A percentile compares a stretch with the other conserved stretches of the same genome.
Evolutionary conservation across 2,888 invertebrate genomes (phyloP).

Genomic region (Cheilosia variabilis): DNA sequence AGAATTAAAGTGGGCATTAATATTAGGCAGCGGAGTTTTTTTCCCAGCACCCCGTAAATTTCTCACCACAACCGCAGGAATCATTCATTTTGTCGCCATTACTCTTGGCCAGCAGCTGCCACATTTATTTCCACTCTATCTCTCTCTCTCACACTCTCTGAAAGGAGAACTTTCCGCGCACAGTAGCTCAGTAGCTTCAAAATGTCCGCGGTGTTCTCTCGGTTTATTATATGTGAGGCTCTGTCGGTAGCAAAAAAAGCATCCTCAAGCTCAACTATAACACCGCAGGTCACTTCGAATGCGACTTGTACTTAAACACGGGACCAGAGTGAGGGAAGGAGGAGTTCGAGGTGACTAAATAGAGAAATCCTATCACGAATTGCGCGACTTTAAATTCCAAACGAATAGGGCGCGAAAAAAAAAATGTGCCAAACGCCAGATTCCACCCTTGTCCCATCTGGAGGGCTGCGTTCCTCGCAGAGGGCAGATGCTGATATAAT

Average conservation of each 20-base stretch:
- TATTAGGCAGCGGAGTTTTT: slow-evolving; percentile 62
- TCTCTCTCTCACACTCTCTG: no score
- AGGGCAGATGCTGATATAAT: slow-evolving; percentile 71
- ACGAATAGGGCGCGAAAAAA: slow-evolving; percentile 8
- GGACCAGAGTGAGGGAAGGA: neutral
- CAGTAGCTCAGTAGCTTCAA: slow-evolving; percentile 45
- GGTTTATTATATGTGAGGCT: neutral
- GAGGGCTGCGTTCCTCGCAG: slow-evolving; percentile 35
- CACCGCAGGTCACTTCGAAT: slow-evolving; percentile 40
- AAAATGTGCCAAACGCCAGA: slow-evolving; percentile 3
- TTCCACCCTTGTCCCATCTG: slow-evolving; percentile 45
- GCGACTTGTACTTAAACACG: slow-evolving; percentile 4
- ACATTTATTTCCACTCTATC: slow-evolving; percentile 61
- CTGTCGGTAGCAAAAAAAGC: neutral
- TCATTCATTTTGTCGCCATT: slow-evolving; percentile 73
- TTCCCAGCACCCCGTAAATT: slow-evolving; percentile 55
- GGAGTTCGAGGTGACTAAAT: slow-evolving; percentile 2
- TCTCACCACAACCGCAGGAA: slow-evolving; percentile 52
- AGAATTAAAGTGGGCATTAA: slow-evolving; percentile 72
- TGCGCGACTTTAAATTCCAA: slow-evolving; percentile 50
- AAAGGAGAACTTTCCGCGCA: slow-evolving; percentile 16
- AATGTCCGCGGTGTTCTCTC: slow-evolving; percentile 46
- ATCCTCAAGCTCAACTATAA: slow-evolving; percentile 3
- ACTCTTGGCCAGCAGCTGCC: slow-evolving; percentile 63
- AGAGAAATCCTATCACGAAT: slow-evolving; percentile 47